A percentile compares a stretch with the other conserved stretches of the same genome.
Conservation (phyloP, 2,113 vertebrate genomes). For the Stictonetta naevosa region DNA sequence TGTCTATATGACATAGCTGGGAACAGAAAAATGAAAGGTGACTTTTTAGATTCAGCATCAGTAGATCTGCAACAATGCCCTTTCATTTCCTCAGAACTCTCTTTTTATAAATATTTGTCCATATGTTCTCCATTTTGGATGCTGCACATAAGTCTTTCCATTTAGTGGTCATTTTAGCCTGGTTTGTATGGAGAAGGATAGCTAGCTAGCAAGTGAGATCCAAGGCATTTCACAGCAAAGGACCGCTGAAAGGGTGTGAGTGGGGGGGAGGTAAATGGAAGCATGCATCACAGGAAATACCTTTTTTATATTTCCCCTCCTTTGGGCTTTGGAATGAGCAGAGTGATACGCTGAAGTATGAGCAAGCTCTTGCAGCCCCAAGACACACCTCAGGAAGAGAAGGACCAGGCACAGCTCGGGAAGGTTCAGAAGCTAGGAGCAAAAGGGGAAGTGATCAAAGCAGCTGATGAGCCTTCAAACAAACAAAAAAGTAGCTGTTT, state of each 20-base stretch:
- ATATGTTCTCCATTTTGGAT: not conserved
- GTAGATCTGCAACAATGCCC: not conserved
- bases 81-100: not conserved
- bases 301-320: not conserved
- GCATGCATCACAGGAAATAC: not conserved
- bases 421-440: not conserved
- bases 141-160: not conserved
- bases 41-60: not conserved
- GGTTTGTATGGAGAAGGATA: not conserved
- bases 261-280: not conserved
- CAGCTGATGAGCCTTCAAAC: not conserved
- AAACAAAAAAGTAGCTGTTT: not conserved
- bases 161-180: not conserved
- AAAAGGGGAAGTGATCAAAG: not conserved
- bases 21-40: not conserved
- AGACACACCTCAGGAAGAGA: not conserved
- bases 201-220: accelerated
- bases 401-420: not conserved
- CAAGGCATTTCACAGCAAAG: not conserved
- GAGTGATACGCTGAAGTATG: not conserved
- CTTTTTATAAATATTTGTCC: not conserved
- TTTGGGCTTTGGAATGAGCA: not conserved
- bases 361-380: not conserved
- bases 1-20: not conserved
- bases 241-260: accelerated